These are phyloP conservation scores for Bryconaethiops microstoma DNA, from an alignment of 2,797 vertebrate species.

Conservation along the genomic window DNA sequence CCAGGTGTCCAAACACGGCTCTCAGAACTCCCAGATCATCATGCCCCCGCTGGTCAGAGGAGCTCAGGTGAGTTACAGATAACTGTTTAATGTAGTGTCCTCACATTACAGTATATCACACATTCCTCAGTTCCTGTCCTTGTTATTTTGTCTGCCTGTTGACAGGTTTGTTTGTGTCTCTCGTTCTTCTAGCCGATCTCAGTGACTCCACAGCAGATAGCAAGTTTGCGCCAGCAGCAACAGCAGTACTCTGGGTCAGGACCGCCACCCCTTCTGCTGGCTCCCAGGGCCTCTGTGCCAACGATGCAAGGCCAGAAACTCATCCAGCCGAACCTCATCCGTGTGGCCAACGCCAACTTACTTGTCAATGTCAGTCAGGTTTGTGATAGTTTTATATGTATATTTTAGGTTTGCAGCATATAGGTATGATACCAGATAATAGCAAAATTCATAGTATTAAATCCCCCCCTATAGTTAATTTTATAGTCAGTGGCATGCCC, in stretches of 20 bases:
- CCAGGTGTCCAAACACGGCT: slow-evolving; percentile 83
- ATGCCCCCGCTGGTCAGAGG: slow-evolving; percentile 96
- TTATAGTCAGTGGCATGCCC: too few species aligned
- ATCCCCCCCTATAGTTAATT: too few species aligned
- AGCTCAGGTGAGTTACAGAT: slow-evolving; percentile 80
- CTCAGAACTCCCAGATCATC: slow-evolving; percentile 85
- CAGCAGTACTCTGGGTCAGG: slow-evolving; percentile 88
- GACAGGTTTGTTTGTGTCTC: slow-evolving; percentile 18
- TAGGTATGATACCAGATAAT: not conserved
- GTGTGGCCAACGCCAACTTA: slow-evolving; percentile 82
- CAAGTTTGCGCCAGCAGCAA: slow-evolving; percentile 89
- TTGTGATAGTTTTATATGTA: not conserved
- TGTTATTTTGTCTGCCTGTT: not conserved
- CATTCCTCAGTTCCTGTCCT: not conserved
- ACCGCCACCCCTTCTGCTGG: slow-evolving; percentile 88
- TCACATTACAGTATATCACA: not conserved
- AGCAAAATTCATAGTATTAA: too few species aligned
- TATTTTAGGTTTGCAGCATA: not conserved
- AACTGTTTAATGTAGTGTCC: not conserved
- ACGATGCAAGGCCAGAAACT: slow-evolving; percentile 84
- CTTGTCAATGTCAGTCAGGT: slow-evolving; percentile 88
- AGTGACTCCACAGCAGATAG: slow-evolving; percentile 89
- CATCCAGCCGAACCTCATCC: slow-evolving; percentile 89
- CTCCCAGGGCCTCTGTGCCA: slow-evolving; percentile 82
- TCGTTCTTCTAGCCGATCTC: slow-evolving; percentile 76